Conservation (phyloP, 2,113 vertebrate genomes). For the Etia nguti region DNA sequence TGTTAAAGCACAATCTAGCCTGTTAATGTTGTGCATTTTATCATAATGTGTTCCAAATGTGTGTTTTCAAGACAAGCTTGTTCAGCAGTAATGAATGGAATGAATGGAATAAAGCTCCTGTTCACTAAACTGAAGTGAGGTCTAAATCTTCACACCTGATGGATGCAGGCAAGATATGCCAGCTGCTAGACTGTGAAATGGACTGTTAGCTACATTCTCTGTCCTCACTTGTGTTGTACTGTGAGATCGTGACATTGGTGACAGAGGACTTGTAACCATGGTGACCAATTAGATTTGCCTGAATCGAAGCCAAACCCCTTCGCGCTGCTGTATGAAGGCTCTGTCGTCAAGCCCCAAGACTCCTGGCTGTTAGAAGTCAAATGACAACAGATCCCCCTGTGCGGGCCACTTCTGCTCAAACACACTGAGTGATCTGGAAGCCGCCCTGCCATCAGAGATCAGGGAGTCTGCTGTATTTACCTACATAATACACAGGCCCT, state of each 20-base stretch:
- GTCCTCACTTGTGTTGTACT: not conserved
- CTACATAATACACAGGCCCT: not conserved
- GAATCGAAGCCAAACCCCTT: conserved; percentile 29
- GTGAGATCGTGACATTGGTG: not conserved
- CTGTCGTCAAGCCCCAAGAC: not conserved
- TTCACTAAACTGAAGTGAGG: not conserved
- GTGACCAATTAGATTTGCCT: conserved; percentile 47
- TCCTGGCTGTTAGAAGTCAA: conserved; percentile 1
- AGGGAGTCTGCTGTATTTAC: not conserved
- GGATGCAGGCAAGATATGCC: not conserved
- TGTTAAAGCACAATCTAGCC: not conserved
- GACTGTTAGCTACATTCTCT: not conserved
- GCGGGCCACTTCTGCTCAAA: not conserved
- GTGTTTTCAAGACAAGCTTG: not conserved
- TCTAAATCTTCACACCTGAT: not conserved
- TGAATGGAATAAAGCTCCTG: not conserved
- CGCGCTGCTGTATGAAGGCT: conserved; percentile 16
- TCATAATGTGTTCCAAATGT: not conserved
- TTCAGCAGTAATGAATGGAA: not conserved
- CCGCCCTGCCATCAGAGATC: not conserved
- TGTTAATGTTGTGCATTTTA: not conserved
- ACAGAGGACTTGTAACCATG: conserved; percentile 47
- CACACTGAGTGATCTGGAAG: not conserved
- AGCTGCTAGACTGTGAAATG: conserved; percentile 5
- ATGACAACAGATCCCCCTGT: conserved; percentile 10